Percentiles rank a stretch among this genome's conserved stretches.
Evolutionary conservation across 2,113 vertebrate genomes (phyloP).

Genomic region (Rostratula benghalensis): DNA sequence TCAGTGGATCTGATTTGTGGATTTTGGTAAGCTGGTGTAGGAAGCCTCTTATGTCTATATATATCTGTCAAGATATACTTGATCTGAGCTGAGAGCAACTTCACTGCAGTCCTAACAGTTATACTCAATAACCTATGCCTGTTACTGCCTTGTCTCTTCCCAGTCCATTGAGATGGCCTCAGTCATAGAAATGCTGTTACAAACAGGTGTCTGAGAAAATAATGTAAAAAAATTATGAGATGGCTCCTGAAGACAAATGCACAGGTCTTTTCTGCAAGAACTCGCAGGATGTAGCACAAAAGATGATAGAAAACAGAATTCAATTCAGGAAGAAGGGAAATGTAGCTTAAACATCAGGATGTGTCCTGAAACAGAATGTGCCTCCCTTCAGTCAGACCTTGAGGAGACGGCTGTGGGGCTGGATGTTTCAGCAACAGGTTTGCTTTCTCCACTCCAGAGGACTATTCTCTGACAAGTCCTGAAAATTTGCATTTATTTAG

Average conservation of each 20-base stretch:
- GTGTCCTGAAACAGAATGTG: background rate
- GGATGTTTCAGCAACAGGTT: background rate
- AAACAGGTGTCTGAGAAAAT: background rate
- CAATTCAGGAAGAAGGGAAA: background rate
- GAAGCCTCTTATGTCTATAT: background rate
- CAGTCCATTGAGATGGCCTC: background rate
- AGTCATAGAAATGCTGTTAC: background rate
- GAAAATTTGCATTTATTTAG: background rate
- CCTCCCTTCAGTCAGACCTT: background rate
- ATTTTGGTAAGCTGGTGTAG: background rate
- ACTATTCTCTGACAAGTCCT: background rate
- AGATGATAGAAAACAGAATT: background rate
- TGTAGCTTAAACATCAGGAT: background rate
- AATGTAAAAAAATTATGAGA: background rate
- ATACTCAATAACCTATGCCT: background rate
- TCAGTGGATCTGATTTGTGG: background rate
- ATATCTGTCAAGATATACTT: background rate
- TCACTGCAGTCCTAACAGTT: background rate
- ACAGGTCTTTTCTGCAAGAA: background rate
- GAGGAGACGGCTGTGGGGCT: background rate
- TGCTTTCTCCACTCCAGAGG: background rate
- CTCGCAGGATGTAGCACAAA: background rate
- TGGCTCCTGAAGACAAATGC: background rate
- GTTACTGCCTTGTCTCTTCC: background rate
- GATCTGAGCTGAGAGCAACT: background rate